These are phyloP conservation scores for Zootoca vivipara DNA, from an alignment of 2,113 vertebrate species.

Conservation along the genomic window DNA sequence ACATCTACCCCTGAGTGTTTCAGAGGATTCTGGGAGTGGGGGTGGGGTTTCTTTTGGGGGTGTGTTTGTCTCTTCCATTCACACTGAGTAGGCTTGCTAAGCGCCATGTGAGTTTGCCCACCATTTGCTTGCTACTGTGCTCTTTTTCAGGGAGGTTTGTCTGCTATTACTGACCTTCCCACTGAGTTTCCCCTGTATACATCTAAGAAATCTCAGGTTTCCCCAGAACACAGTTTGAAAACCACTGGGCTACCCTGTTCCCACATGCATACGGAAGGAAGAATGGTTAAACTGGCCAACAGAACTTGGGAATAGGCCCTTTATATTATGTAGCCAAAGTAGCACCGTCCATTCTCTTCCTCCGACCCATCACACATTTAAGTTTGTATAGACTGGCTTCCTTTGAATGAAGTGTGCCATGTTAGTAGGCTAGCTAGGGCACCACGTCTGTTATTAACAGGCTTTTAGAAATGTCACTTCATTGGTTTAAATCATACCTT, in stretches of 20 bases:
- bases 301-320: neutral
- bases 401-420: neutral
- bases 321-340: neutral
- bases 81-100: too few relatives aligned
- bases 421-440: neutral
- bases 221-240: neutral
- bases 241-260: too few relatives aligned
- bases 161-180: neutral
- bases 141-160: neutral
- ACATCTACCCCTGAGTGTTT: neutral
- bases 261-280: neutral
- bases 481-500: conserved; percentile 60
- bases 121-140: neutral
- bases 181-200: neutral
- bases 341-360: neutral
- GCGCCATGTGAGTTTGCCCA: neutral
- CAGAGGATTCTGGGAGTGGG: neutral
- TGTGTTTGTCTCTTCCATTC: neutral
- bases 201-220: neutral
- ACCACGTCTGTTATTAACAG: neutral
- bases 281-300: neutral
- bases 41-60: too few relatives aligned
- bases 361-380: neutral
- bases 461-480: conserved; percentile 34
- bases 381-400: neutral